Evolutionary conservation across 1,140 invertebrate species (phyloP), one percentile per base, ranked within the genome.

Genomic region (Druon quercuslanigerum): DNA sequence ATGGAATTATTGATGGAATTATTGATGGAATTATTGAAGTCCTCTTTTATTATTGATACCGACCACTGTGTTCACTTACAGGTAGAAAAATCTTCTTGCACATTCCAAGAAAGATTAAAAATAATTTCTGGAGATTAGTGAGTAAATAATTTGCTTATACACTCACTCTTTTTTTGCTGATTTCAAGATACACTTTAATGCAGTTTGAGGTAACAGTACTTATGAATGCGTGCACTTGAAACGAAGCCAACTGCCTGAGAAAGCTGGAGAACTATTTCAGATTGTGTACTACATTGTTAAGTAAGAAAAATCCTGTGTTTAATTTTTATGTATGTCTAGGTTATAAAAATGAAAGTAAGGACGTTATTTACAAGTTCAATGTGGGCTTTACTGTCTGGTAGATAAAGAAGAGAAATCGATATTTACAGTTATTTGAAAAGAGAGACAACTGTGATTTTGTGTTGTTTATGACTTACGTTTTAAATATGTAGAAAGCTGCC

Each of bases 281-380:
- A 66, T 40, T 66, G 16, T 33, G 40, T 33, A 66, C 16, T 8
- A 66, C 33, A 3, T 46, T 12, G 12, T 16, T 25, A 8, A 16
- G 40, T 19, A n/a, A 66, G 40, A 66, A 66, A 40, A 66, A 46
- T 66, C 7, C 33, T 46, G 33, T 66, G 25, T 66, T 33, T 66
- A 33, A 46, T 9, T 46, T 66, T 8, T 40, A 46, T 33, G 25
- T 16, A 66, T 66, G 25, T n/a, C 33, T 20, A n/a, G 16, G 40
- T 66, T 66, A 66, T 66, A 40, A 66, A 33, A 66, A 66, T 33
- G 60, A 66, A 66, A 66, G 60, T 66, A 66, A 66, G 25, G 60
- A 8, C 25, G 60, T 66, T 66, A 6, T 60, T 66, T 40, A 40
- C 7, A 8, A 12, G 3, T 66, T 46, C 33, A 66, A 33, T 66